phyloP scores from a whole-genome alignment of 2,113 vertebrate genomes.

The Colaptes auratus region DNA sequence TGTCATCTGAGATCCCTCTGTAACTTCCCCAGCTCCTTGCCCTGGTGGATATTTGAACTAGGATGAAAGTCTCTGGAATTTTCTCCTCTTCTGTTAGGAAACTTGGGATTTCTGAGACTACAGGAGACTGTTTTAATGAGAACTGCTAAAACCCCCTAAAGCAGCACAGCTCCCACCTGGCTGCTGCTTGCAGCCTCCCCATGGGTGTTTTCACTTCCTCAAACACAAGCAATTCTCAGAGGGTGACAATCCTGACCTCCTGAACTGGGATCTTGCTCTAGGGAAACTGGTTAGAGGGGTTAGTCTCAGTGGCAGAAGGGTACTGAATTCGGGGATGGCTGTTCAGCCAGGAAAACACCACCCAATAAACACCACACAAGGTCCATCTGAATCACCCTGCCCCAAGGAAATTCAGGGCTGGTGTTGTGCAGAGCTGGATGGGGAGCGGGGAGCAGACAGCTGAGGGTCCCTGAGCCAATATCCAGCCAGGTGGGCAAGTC shows the following conservation, averaged over 20 bases:
- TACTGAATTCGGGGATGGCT: neutral
- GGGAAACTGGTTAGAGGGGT: slow-evolving; percentile 25
- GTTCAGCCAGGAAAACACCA: neutral
- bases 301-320: neutral
- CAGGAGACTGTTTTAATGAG: slow-evolving; percentile 37
- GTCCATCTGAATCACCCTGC: neutral
- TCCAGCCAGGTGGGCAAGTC: neutral
- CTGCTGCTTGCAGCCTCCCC: neutral
- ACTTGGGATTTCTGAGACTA: slow-evolving; percentile 7
- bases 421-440: neutral
- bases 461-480: neutral
- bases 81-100: slow-evolving; percentile 48
- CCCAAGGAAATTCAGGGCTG: neutral
- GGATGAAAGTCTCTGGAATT: slow-evolving; percentile 47
- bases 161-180: slow-evolving; percentile 58
- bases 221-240: neutral
- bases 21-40: slow-evolving; percentile 37
- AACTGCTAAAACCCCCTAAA: slow-evolving; percentile 29
- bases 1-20: slow-evolving; percentile 30
- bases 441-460: neutral
- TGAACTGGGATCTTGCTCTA: slow-evolving; percentile 22
- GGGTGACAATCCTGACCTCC: slow-evolving; percentile 35
- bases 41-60: slow-evolving; percentile 46
- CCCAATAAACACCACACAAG: neutral
- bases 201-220: slow-evolving; percentile 36